phyloP scores from a whole-genome alignment of 2,797 vertebrate genomes.

The Paramormyrops hopkinsi region DNA sequence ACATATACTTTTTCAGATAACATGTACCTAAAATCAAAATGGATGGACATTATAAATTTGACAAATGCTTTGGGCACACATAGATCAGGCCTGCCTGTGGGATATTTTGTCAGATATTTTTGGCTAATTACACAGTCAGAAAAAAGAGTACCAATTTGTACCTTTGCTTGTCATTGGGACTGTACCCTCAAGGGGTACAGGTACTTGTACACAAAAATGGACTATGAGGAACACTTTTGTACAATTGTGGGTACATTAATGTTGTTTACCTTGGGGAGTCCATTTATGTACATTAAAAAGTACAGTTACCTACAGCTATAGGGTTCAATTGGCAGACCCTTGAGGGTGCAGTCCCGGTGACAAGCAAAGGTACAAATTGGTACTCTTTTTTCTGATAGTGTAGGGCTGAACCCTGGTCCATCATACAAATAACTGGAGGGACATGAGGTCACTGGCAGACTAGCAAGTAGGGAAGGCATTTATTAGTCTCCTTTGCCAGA shows the following conservation, averaged over 20 bases:
- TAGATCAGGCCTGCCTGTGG: neutral
- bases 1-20: neutral
- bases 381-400: neutral
- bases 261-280: neutral
- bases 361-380: neutral
- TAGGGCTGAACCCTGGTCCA: neutral
- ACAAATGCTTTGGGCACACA: neutral
- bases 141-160: neutral
- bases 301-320: neutral
- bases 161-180: neutral
- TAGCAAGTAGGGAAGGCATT: neutral
- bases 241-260: neutral
- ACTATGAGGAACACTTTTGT: neutral
- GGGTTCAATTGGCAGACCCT: neutral
- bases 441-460: neutral
- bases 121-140: neutral
- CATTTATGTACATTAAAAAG: neutral
- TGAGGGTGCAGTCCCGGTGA: neutral
- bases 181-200: neutral
- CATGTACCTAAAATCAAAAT: neutral
- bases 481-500: neutral
- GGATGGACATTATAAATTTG: neutral
- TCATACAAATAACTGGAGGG: neutral
- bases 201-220: neutral
- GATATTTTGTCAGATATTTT: neutral